A percentile compares a stretch with the other conserved stretches of the same genome.
Conservation (phyloP, 2,113 vertebrate species). For the Sylvia atricapilla region DNA sequence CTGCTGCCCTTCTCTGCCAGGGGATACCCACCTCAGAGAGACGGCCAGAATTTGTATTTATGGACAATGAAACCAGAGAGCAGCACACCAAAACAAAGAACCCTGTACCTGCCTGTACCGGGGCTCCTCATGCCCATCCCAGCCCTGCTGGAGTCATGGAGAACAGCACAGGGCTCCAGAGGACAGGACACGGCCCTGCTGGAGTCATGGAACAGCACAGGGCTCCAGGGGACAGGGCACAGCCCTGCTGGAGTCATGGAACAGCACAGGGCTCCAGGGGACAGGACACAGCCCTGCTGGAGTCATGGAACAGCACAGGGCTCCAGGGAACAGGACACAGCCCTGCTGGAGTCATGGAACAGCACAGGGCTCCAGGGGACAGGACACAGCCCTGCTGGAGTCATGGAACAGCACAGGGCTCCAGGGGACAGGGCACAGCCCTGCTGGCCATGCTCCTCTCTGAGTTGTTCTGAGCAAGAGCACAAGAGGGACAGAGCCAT, state of each 20-base stretch:
- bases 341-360: too few relatives aligned
- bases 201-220: too few relatives aligned
- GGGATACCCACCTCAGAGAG: neutral
- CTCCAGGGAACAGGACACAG: neutral
- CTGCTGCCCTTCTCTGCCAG: neutral
- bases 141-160: neutral
- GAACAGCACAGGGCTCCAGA: neutral
- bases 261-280: too few relatives aligned
- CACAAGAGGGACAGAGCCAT: neutral
- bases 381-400: neutral
- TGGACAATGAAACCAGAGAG: neutral
- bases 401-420: too few relatives aligned
- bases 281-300: too few relatives aligned
- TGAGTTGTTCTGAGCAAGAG: too few relatives aligned
- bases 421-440: too few relatives aligned
- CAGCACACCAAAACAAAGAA: neutral
- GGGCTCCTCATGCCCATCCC: neutral
- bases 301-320: too few relatives aligned
- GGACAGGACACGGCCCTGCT: neutral
- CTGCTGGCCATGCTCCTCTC: neutral
- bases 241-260: too few relatives aligned
- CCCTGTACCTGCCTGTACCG: accelerated
- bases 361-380: too few relatives aligned
- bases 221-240: too few relatives aligned
- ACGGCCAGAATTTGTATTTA: accelerated